Percentiles rank a stretch among this genome's conserved stretches.
Conservation (phyloP, 1,140 invertebrate genomes). For the Popillia japonica region DNA sequence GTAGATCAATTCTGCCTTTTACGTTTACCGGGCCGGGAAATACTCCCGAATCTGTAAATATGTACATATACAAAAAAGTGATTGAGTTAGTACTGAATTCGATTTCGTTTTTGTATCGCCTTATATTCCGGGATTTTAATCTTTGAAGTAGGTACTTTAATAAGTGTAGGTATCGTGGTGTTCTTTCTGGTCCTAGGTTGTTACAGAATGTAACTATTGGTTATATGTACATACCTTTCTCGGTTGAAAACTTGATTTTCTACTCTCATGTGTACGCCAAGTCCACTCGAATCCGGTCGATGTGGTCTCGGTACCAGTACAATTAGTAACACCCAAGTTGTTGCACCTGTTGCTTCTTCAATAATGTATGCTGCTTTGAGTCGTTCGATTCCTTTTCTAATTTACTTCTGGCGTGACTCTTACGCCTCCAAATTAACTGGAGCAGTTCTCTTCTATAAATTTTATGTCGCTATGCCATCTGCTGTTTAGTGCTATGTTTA, state of each 20-base stretch:
- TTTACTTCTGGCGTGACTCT: neutral
- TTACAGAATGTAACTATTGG: conserved; percentile 59
- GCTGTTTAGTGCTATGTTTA: no score
- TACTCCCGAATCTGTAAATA: conserved; percentile 52
- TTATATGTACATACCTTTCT: conserved; percentile 55
- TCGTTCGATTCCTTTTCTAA: conserved; percentile 28
- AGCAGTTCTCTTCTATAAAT: no score
- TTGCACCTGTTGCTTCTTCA: conserved; percentile 54
- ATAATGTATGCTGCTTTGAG: conserved; percentile 11
- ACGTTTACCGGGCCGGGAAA: no score
- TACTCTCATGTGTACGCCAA: conserved; percentile 58
- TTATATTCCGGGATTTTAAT: conserved; percentile 17
- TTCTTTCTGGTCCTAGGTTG: conserved; percentile 50
- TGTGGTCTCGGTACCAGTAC: conserved; percentile 51
- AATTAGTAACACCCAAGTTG: conserved; percentile 54
- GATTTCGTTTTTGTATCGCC: conserved; percentile 52
- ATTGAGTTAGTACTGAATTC: conserved; percentile 48
- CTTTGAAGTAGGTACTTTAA: conserved; percentile 26
- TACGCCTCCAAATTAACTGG: no score
- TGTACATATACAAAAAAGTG: conserved; percentile 58
- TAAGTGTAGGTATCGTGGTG: conserved; percentile 50
- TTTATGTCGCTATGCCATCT: no score
- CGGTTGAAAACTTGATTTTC: conserved; percentile 56
- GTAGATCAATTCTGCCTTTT: no score
- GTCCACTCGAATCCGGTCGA: conserved; percentile 49